Evolutionary conservation across 2,888 invertebrate genomes (phyloP).

Genomic region (Philhelius pedissequus): DNA sequence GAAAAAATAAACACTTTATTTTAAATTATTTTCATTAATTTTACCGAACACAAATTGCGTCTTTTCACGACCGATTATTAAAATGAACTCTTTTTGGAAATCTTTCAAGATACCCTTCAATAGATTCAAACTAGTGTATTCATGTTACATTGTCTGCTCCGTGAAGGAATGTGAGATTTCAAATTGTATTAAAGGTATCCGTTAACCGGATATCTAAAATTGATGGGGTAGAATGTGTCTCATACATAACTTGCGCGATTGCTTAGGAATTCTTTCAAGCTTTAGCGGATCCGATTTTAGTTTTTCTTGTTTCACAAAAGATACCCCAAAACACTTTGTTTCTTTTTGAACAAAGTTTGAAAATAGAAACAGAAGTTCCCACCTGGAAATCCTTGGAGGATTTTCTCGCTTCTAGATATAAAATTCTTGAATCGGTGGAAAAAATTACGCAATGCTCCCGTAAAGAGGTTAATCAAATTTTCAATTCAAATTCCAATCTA

Average conservation of each 20-base stretch:
- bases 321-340: neutral
- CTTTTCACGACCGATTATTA: no score
- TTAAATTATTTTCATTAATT: no score
- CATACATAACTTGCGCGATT: neutral
- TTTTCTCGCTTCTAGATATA: neutral
- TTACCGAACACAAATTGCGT: no score
- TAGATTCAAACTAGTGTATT: no score
- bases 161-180: no score
- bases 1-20: no score
- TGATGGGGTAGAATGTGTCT: no score
- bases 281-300: neutral
- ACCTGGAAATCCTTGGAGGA: neutral
- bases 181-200: no score
- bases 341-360: neutral
- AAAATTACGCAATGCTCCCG: neutral
- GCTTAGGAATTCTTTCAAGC: neutral
- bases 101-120: no score
- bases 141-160: no score
- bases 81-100: no score
- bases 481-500: neutral
- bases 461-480: neutral
- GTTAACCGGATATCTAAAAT: no score
- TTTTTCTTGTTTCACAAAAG: neutral
- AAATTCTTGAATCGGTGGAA: slow-evolving; percentile 3
- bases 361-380: neutral